Evolutionary conservation across 2,888 invertebrate genomes (phyloP), one percentile per base, ranked within the genome.

Genomic region (Pollenia labialis): DNA sequence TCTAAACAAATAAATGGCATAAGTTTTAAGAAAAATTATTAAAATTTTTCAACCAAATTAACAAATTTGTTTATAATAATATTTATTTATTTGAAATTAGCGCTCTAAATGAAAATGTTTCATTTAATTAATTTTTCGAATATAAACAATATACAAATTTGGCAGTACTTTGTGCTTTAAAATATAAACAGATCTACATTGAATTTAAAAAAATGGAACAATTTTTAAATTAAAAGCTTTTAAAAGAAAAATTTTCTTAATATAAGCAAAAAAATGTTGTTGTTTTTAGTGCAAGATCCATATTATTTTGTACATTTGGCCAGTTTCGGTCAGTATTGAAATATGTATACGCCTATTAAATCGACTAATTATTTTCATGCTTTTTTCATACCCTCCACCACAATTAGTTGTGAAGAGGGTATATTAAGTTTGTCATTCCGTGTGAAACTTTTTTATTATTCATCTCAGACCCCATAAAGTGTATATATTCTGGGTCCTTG

Each of bases 11-110:
- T 46, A 23, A 52, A 64, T 64, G 52, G 48, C 64, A 16, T 64
- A 52, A 58, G 10, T 14, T 18, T 44, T 23, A 11, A 52, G n/a
- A 32, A 32, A 32, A 32, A 32, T 32, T 32, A 32, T 32, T 6
- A 32, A 4, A 32, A 32, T 32, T 50, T 42, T 60, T 58, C 60
- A 60, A 68, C 68, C 46, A 79, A 68, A 60, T 64, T 79, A 11
- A 50, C 58, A 44, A 71, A 32, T 71, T 71, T 71, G 44, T 56
- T 54, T 56, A 56, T 56, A 71, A 56, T 44, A 71, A 42, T 12
- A 11, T 23, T 12, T n/a, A 42, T n/a, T n/a, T 62, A 56, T 16
- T 71, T 71, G 44, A 71, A 56, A 18, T 56, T 8, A 71, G 42
- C 69, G 18, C 12, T 46, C n/a, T 68, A 23, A 56, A 56, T 23